These are phyloP conservation scores for Strigops habroptila DNA, from an alignment of 2,113 vertebrate genomes.

Conservation along the genomic window DNA sequence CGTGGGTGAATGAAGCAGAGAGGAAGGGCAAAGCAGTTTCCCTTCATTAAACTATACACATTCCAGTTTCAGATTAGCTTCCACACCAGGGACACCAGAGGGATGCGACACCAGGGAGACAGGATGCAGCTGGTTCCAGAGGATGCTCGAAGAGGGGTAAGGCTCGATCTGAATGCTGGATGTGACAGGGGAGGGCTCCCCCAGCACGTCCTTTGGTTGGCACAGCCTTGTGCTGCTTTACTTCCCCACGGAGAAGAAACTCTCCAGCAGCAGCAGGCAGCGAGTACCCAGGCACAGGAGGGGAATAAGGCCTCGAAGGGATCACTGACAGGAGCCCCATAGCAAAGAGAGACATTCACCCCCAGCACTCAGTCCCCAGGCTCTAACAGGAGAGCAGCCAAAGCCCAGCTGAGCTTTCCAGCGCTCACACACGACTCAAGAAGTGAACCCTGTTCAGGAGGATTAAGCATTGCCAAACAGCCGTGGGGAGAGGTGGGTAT, in stretches of 20 bases:
- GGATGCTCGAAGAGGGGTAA: background rate
- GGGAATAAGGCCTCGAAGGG: background rate
- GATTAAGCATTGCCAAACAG: fast-evolving
- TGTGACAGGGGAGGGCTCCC: background rate
- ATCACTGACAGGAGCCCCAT: background rate
- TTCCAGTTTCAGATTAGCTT: background rate
- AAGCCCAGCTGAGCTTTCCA: fast-evolving
- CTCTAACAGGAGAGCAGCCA: background rate
- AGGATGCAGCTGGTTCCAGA: background rate
- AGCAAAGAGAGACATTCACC: background rate
- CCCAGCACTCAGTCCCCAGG: background rate
- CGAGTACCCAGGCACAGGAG: background rate
- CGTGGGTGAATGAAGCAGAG: fast-evolving
- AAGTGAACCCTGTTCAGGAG: background rate
- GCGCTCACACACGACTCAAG: fast-evolving
- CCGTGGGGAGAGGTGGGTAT: background rate
- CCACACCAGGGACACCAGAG: background rate
- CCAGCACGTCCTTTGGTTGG: background rate
- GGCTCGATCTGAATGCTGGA: fast-evolving
- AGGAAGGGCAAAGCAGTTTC: background rate
- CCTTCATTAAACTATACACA: fast-evolving
- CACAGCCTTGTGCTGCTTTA: background rate
- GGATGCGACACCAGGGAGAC: background rate
- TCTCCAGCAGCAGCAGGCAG: background rate
- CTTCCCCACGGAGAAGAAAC: background rate